Evolutionary conservation across 2,888 invertebrate species (phyloP).

Genomic region (Hirtodrosophila alboralis): DNA sequence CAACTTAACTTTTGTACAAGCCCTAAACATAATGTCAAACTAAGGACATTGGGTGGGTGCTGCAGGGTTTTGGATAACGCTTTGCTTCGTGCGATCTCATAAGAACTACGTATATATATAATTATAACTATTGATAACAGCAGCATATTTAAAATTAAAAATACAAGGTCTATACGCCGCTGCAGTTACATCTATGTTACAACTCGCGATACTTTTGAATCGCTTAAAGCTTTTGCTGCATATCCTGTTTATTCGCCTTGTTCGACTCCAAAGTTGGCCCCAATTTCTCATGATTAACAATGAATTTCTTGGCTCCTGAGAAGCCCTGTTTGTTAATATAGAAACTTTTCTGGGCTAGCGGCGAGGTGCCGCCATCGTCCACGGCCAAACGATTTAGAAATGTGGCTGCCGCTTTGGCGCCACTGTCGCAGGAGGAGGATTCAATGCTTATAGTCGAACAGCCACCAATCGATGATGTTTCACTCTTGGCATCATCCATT

Average conservation of each 20-base stretch:
- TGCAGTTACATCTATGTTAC: constrained; percentile 37
- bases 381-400: constrained; percentile 69
- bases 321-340: constrained; percentile 78
- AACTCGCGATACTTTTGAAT: no score
- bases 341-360: constrained; percentile 73
- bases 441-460: constrained; percentile 80
- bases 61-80: constrained; percentile 35
- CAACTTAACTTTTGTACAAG: constrained; percentile 68
- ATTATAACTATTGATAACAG: constrained; percentile 12
- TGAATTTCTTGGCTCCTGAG: constrained; percentile 76
- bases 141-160: constrained; percentile 10
- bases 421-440: constrained; percentile 77
- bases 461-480: constrained; percentile 80
- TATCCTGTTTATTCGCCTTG: constrained; percentile 50
- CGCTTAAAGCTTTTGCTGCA: constrained; percentile 74
- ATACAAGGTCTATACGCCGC: constrained; percentile 9
- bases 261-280: constrained; percentile 37
- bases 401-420: constrained; percentile 66
- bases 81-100: constrained; percentile 31
- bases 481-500: constrained; percentile 83
- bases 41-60: constrained; percentile 53
- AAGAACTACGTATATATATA: constrained; percentile 30
- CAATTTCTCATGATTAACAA: constrained; percentile 75
- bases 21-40: constrained; percentile 51
- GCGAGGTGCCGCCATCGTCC: constrained; percentile 62